Conservation (phyloP, 2,888 invertebrate species). For the Spisula subtruncata region DNA sequence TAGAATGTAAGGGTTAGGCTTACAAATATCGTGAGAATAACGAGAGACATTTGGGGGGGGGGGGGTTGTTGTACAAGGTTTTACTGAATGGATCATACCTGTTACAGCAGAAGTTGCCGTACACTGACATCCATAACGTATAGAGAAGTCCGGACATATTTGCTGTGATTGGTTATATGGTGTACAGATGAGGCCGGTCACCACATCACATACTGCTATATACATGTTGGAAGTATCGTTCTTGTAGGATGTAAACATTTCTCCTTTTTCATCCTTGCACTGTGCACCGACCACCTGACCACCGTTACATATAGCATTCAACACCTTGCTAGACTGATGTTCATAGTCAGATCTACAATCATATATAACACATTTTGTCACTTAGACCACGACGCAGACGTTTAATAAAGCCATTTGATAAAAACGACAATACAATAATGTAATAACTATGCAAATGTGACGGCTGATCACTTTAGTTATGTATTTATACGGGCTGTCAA, state of each 20-base stretch:
- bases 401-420: no score
- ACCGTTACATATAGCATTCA: not conserved
- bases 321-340: not conserved
- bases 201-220: constrained; percentile 17
- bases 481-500: no score
- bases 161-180: constrained; percentile 14
- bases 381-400: no score
- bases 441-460: no score
- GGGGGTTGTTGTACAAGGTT: no score
- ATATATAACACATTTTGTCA: no score
- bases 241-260: constrained; percentile 13
- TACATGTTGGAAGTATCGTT: constrained; percentile 27
- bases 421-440: no score
- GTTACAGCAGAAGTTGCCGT: not conserved
- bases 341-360: constrained; percentile 32
- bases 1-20: no score
- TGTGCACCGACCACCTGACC: not conserved
- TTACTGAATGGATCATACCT: no score
- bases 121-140: constrained; percentile 35
- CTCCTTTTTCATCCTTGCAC: constrained; percentile 33
- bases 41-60: no score
- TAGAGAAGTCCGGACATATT: constrained; percentile 22
- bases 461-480: no score
- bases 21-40: no score
- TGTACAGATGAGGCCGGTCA: constrained; percentile 23